Evolutionary conservation across 2,888 invertebrate species (phyloP).

Genomic region (Chloromyia formosa): DNA sequence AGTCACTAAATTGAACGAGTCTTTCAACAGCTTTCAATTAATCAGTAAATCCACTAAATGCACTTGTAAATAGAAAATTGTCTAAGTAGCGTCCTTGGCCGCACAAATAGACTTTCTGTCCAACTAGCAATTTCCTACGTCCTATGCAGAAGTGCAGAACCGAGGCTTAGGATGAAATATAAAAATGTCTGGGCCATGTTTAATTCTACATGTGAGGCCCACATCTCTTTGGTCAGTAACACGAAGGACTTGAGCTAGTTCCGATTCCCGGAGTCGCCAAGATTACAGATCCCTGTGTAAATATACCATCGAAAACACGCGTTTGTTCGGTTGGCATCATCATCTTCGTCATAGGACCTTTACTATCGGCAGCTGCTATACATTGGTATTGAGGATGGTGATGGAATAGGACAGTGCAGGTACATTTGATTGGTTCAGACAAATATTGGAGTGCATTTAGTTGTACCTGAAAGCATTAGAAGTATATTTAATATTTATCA

Average conservation of each 20-base stretch:
- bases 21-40: slow-evolving; percentile 36
- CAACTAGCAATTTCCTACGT: neutral
- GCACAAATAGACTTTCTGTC: neutral
- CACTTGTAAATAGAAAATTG: slow-evolving; percentile 42
- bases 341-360: slow-evolving; percentile 13
- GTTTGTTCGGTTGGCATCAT: slow-evolving; percentile 35
- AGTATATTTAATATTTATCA: too few relatives aligned
- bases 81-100: slow-evolving; percentile 27
- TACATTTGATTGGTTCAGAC: neutral
- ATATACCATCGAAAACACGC: slow-evolving; percentile 46
- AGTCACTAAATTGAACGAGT: slow-evolving; percentile 32
- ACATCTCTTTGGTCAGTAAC: slow-evolving; percentile 12
- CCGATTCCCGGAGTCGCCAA: slow-evolving; percentile 30
- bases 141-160: neutral
- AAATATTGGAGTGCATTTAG: neutral
- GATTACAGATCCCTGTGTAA: slow-evolving; percentile 44
- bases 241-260: slow-evolving; percentile 12
- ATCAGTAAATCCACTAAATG: slow-evolving; percentile 40
- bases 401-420: neutral
- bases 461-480: too few relatives aligned
- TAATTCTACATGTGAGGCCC: slow-evolving; percentile 9
- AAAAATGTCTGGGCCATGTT: slow-evolving; percentile 23
- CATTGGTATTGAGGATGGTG: too few relatives aligned
- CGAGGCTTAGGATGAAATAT: neutral
- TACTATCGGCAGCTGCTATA: neutral